Percentiles rank a stretch among this genome's conserved stretches.
Conservation (phyloP, 2,113 vertebrate species). For the Garra rufa region DNA sequence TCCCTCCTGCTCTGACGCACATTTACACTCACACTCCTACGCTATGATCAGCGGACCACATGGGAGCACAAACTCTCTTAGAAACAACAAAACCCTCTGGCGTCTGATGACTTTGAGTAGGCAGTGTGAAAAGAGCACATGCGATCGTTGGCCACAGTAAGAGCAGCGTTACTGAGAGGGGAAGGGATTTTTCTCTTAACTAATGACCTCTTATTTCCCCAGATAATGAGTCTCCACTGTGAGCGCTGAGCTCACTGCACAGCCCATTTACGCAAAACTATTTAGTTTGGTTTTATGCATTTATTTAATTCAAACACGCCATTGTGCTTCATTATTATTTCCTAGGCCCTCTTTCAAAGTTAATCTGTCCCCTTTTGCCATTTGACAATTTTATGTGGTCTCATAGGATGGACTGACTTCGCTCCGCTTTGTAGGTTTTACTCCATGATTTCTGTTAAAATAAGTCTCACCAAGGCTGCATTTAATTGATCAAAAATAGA, state of each 20-base stretch:
- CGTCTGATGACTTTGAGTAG: slow-evolving; percentile 7
- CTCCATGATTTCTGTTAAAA: background rate
- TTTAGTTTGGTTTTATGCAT: slow-evolving; percentile 18
- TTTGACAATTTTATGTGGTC: background rate
- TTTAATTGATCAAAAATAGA: background rate
- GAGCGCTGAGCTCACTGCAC: slow-evolving; percentile 12
- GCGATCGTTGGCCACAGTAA: background rate
- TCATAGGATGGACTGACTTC: background rate
- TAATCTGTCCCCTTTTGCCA: background rate
- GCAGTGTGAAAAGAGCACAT: background rate
- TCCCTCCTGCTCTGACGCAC: slow-evolving; percentile 51
- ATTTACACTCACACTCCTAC: slow-evolving; percentile 43
- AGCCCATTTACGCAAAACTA: background rate
- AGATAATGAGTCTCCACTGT: background rate
- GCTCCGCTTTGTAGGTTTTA: background rate
- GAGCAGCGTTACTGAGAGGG: background rate
- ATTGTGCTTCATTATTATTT: slow-evolving; percentile 13
- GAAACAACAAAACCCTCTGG: background rate
- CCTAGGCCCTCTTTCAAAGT: background rate
- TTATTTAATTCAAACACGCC: slow-evolving; percentile 17
- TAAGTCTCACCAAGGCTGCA: background rate
- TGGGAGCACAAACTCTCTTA: background rate
- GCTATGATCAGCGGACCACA: background rate
- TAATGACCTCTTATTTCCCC: slow-evolving; percentile 33
- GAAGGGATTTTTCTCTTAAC: background rate